Conservation (phyloP, 53 echinoderm and acorn worm genomes). For the Actinopyga echinites region DNA sequence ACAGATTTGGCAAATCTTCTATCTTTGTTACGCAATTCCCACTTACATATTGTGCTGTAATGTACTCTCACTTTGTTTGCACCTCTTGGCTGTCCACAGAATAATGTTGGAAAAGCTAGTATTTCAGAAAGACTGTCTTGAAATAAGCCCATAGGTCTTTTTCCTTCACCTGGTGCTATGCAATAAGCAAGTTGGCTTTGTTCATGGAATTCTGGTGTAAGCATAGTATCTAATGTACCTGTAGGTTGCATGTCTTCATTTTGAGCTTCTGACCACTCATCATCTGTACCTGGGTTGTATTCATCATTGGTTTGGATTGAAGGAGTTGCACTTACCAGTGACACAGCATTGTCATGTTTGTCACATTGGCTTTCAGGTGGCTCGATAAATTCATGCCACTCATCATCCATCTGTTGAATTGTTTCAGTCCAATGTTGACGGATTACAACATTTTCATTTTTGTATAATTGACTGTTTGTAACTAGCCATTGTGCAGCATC, state of each 20-base stretch:
- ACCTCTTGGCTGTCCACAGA: constrained; percentile 43
- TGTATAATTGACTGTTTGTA: constrained; percentile 27
- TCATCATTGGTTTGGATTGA: background rate
- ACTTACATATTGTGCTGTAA: constrained; percentile 48
- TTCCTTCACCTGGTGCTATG: constrained; percentile 53
- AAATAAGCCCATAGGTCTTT: constrained; percentile 42
- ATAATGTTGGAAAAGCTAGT: constrained; percentile 53
- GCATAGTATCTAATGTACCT: constrained; percentile 48
- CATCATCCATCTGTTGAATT: background rate
- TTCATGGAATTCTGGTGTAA: constrained; percentile 19
- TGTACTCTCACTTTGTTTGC: background rate
- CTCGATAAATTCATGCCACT: constrained; percentile 12
- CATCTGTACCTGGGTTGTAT: constrained; percentile 6
- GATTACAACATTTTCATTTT: constrained; percentile 16
- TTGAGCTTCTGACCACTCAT: constrained; percentile 52
- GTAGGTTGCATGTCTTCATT: constrained; percentile 26
- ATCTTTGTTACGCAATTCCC: constrained; percentile 45
- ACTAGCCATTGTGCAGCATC: constrained; percentile 57
- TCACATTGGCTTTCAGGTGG: background rate
- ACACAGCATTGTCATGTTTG: background rate
- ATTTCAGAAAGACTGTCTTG: constrained; percentile 52
- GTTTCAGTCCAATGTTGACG: background rate
- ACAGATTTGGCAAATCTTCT: constrained; percentile 43
- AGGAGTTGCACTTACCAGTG: background rate
- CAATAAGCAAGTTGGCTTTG: constrained; percentile 39